Conservation (phyloP, 2,797 vertebrate genomes). For the Argyrosomus regius region DNA sequence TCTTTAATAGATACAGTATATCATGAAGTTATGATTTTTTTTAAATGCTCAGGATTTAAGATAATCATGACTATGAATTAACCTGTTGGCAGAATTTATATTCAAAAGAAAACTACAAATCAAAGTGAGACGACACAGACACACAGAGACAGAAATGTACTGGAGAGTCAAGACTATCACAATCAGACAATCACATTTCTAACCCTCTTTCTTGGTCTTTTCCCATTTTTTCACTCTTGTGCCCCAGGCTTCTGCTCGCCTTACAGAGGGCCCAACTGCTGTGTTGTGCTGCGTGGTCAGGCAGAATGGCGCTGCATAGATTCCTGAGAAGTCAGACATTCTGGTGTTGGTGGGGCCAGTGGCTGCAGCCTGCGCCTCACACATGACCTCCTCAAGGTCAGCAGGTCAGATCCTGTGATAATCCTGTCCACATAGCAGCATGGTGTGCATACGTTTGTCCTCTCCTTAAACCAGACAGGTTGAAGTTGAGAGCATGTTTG, state of each 20-base stretch:
- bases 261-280: slow-evolving; percentile 18
- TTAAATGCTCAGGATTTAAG: background rate
- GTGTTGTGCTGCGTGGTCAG: slow-evolving; percentile 56
- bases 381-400: slow-evolving; percentile 75
- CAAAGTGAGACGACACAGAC: background rate
- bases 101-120: background rate
- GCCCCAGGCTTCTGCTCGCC: background rate
- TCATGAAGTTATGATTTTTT: slow-evolving; percentile 6
- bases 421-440: slow-evolving; percentile 71
- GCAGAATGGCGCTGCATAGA: slow-evolving; percentile 57
- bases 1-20: background rate
- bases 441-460: slow-evolving; percentile 50
- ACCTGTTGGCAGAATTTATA: background rate
- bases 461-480: slow-evolving; percentile 35
- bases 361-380: slow-evolving; percentile 68
- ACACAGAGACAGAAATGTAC: background rate
- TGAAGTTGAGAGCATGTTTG: slow-evolving; percentile 31
- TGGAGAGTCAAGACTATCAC: background rate
- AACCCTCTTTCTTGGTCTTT: background rate
- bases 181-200: background rate
- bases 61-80: background rate
- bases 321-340: slow-evolving; percentile 78
- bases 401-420: slow-evolving; percentile 77
- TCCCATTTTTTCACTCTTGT: background rate
- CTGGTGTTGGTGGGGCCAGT: slow-evolving; percentile 63